Percentiles rank a stretch among this genome's conserved stretches.
These are phyloP conservation scores for Drosophila heteroneura DNA, from an alignment of 2,888 invertebrate species.

Conservation along the genomic window DNA sequence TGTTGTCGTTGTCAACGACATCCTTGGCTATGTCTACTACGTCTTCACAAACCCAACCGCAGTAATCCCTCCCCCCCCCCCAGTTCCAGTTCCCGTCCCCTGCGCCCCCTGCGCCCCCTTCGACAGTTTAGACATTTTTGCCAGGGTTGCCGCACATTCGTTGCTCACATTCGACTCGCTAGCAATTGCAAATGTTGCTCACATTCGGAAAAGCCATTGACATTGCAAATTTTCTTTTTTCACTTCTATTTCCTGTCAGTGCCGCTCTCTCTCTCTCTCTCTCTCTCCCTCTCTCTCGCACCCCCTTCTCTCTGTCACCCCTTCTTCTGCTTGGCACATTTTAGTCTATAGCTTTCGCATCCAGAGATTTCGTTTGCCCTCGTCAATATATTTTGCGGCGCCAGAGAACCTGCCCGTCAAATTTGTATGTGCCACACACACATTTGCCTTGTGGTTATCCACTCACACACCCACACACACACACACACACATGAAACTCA, in stretches of 20 bases:
- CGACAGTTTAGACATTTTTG: constrained; percentile 16
- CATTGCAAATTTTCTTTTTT: constrained; percentile 53
- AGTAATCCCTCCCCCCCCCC: neutral
- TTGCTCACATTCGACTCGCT: constrained; percentile 16
- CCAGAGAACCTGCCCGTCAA: constrained; percentile 32
- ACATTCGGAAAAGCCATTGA: constrained; percentile 52
- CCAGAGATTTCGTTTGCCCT: constrained; percentile 38
- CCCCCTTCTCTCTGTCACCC: neutral
- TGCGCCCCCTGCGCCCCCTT: neutral
- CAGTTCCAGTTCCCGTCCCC: neutral
- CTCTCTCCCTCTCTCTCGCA: neutral
- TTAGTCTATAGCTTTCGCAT: constrained; percentile 15
- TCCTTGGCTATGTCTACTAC: constrained; percentile 55
- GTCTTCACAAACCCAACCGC: constrained; percentile 31
- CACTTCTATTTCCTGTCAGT: constrained; percentile 22
- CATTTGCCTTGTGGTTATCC: constrained; percentile 56
- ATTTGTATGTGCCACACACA: constrained; percentile 59
- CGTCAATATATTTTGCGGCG: constrained; percentile 66
- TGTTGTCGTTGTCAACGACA: constrained; percentile 56
- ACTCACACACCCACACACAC: constrained; percentile 22
- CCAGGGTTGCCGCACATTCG: constrained; percentile 3
- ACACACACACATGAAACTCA: constrained; percentile 7
- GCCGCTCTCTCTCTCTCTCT: neutral
- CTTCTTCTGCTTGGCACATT: neutral
- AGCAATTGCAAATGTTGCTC: constrained; percentile 45